Base-by-base conservation (phyloP, 23 tunicate species). In the Trididemnum nubilum region DNA sequence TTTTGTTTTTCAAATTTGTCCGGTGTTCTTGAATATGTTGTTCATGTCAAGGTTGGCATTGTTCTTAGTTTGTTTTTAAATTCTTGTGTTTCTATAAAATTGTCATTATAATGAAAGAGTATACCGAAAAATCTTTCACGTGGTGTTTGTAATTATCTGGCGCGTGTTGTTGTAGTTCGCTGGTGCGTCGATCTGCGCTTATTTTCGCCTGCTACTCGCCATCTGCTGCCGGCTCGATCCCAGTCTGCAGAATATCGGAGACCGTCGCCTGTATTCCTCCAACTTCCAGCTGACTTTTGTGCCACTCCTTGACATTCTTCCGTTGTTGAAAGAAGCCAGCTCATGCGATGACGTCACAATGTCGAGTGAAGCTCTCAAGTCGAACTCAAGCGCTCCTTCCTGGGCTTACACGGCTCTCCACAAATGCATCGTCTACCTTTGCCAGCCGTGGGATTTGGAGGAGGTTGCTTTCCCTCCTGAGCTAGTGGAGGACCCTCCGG, bases 121-220 rank as follows among this genome's bases (percentile, higher is more conserved):
- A n/a, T n/a, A n/a, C n/a, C n/a, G n/a, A n/a, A n/a, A n/a, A n/a
- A n/a, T n/a, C n/a, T n/a, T n/a, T n/a, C n/a, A n/a, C n/a, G n/a
- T n/a, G n/a, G n/a, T n/a, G n/a, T n/a, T n/a, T n/a, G n/a, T n/a
- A n/a, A n/a, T n/a, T n/a, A n/a, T n/a, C n/a, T n/a, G n/a, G n/a
- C n/a, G n/a, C n/a, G n/a, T n/a, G n/a, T n/a, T 49, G 25, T 73
- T 40, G 24, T 40, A 83, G 87, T 83, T 83, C 30, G 79, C 81
- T 2, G 63, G 66, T 15, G 27, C 24, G 35, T 71, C 81, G 34
- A 69, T 51, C 81, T 51, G 51, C 35, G 33, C 38, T 15, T 83
- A 83, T 63, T 64, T 83, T 33, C 81, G 81, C 36, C 61, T 83
- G 35, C 27, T 74, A 29, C 70, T 83, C 2, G 69, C 81, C 33